Conservation (phyloP, 2,113 vertebrate genomes). For the Euleptes europaea region DNA sequence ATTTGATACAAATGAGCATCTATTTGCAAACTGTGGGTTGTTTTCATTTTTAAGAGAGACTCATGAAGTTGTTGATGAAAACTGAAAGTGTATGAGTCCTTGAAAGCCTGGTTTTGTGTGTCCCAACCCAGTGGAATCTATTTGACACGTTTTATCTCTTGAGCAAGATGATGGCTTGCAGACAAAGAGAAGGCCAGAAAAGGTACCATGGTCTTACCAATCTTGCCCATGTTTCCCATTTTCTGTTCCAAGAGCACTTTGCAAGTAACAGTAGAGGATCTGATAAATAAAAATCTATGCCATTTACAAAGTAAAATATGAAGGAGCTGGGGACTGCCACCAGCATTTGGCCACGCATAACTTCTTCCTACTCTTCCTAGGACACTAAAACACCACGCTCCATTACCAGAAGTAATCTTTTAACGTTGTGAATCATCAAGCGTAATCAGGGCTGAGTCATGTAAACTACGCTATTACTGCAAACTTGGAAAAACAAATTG, state of each 20-base stretch:
- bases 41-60: too few species aligned
- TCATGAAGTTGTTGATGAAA: too few species aligned
- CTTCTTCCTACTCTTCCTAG: neutral
- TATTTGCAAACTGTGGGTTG: neutral
- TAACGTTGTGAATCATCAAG: neutral
- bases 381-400: neutral
- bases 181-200: conserved; percentile 1
- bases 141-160: neutral
- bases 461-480: neutral
- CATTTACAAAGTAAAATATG: neutral
- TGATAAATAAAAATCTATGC: neutral
- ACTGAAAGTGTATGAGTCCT: neutral
- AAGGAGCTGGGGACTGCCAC: neutral
- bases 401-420: neutral
- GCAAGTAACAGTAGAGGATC: neutral
- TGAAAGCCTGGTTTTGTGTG: neutral
- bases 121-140: neutral
- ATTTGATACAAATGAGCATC: neutral
- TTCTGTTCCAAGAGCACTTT: neutral
- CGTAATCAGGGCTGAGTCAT: neutral
- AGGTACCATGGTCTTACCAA: neutral
- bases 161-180: neutral
- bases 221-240: neutral
- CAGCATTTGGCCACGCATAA: neutral
- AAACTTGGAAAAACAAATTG: neutral